phyloP scores from a whole-genome alignment of 2,888 invertebrate species.

The Drosophila recens region DNA sequence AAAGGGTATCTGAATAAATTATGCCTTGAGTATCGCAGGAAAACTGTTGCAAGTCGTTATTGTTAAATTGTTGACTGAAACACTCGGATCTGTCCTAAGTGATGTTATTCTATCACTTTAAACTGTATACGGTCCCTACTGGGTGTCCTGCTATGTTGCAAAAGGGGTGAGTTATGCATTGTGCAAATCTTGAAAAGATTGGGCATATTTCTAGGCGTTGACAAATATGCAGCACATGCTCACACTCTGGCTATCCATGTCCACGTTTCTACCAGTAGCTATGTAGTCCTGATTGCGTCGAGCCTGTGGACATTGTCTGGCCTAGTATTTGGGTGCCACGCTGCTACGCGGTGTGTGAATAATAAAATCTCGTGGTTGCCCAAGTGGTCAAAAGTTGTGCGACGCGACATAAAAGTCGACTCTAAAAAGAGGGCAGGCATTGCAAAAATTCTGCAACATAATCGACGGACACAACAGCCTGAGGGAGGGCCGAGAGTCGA shows the following conservation, averaged over 20 bases:
- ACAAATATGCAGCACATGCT: constrained; percentile 54
- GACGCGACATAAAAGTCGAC: constrained; percentile 67
- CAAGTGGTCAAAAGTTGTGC: constrained; percentile 75
- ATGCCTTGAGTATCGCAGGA: no score
- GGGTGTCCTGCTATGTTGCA: no score
- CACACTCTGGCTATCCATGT: constrained; percentile 6
- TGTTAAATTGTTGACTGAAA: no score
- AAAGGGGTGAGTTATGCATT: constrained; percentile 30
- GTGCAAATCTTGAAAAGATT: constrained; percentile 14
- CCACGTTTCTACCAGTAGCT: constrained; percentile 2
- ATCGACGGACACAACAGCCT: constrained; percentile 12
- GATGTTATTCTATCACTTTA: no score
- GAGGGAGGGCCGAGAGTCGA: constrained; percentile 1
- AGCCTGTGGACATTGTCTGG: constrained; percentile 28
- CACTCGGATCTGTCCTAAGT: no score
- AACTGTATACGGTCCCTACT: no score
- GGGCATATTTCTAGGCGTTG: constrained; percentile 66
- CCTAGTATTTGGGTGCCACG: constrained; percentile 9
- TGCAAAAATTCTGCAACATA: constrained; percentile 29
- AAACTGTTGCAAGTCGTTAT: no score
- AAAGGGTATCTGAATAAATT: no score
- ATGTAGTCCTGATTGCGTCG: constrained; percentile 21
- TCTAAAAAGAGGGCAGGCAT: constrained; percentile 10
- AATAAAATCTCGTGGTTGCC: constrained; percentile 77
- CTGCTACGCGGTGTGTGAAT: constrained; percentile 50